Evolutionary conservation across 2,888 invertebrate species (phyloP), one percentile per base, ranked within the genome.

Genomic region (Eumacrocentrus americanus): DNA sequence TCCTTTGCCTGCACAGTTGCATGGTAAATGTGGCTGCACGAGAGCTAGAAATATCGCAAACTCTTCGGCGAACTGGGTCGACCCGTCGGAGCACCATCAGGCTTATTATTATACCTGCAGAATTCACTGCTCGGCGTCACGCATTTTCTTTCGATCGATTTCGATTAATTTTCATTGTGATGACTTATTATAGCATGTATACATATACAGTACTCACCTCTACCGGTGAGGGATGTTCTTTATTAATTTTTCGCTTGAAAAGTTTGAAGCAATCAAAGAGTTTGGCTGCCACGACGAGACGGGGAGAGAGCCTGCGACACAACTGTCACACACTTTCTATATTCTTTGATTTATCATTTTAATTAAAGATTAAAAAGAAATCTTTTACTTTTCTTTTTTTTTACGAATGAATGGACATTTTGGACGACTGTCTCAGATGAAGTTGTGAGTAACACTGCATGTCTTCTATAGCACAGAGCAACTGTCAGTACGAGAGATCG

Each of bases 171-270:
- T 40, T 40, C 37, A 9, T n/a, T n/a, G n/a, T n/a, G n/a, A n/a
- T n/a, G n/a, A n/a, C n/a, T n/a, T n/a, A n/a, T n/a, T n/a, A n/a
- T n/a, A n/a, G n/a, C n/a, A n/a, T n/a, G n/a, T n/a, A n/a, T n/a
- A n/a, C n/a, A n/a, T n/a, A n/a, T n/a, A n/a, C n/a, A n/a, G 29
- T 42, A 54, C 54, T 54, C 42, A 29, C 42, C 34, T 54, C 54
- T 2, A 42, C 16, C 11, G 29, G 1, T n/a, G 29, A 34, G 18
- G 40, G 18, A 54, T 54, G 18, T 11, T 52, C 25, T 38, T 25
- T 40, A 6, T n/a, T 51, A 12, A 22, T 23, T 35, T 20, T 51
- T 37, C 3, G 20, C 5, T 7, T 4, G n/a, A 44, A 44, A 35
- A n/a, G 34, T 7, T 23, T n/a, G 12, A 9, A 23, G 23, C 14